Conservation (phyloP, 2,113 vertebrate species). For the Sigmodon hispidus region DNA sequence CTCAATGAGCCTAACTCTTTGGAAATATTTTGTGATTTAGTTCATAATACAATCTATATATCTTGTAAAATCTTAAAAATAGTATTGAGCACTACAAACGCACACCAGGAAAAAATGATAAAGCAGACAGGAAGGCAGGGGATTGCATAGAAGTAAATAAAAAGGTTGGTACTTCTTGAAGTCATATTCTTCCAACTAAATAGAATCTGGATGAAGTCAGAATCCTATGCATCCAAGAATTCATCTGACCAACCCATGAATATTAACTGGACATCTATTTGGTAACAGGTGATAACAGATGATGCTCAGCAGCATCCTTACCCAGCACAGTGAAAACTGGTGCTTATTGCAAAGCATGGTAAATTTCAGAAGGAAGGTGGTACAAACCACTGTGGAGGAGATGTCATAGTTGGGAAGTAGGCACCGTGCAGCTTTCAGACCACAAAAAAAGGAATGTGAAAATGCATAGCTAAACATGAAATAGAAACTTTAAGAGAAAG, state of each 20-base stretch:
- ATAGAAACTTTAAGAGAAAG: background rate
- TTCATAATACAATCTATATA: background rate
- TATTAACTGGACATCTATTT: background rate
- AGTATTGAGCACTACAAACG: background rate
- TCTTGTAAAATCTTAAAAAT: background rate
- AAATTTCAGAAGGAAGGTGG: background rate
- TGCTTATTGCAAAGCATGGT: background rate
- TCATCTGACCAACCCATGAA: background rate
- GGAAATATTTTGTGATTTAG: background rate
- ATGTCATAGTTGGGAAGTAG: background rate
- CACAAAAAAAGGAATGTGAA: background rate
- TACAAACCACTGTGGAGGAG: background rate
- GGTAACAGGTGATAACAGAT: background rate
- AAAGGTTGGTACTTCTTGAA: background rate
- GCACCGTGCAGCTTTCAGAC: background rate
- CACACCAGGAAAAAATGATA: background rate
- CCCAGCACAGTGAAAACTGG: background rate
- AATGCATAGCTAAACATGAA: background rate
- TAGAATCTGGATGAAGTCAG: background rate
- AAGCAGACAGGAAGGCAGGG: background rate
- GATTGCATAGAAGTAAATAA: background rate
- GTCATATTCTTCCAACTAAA: background rate
- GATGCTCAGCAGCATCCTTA: background rate
- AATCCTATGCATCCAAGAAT: background rate
- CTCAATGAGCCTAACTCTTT: background rate